Evolutionary conservation across 1,140 invertebrate species (phyloP), one percentile per base, ranked within the genome.

Genomic region (Sipha flava): DNA sequence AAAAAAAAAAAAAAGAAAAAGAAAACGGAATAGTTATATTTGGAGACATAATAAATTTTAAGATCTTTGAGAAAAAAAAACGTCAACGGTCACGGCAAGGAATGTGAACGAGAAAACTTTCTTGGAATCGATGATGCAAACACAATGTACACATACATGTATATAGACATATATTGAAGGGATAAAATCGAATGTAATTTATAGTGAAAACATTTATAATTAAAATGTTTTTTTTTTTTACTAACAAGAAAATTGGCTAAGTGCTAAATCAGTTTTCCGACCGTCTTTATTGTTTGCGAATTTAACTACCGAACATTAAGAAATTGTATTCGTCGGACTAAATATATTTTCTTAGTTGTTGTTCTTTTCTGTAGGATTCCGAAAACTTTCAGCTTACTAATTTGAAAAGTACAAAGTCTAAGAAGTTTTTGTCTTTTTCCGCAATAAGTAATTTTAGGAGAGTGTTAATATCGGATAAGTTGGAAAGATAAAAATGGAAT

Each of bases 241-340:
- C 37, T 1, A 40, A 43, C 10, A 40, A 43, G 12, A 2, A 40
- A 43, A 66, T 40, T 40, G 37, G 64, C n/a, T 16, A 43, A 40
- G 37, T 43, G 34, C 21, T 66, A 23, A 66, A 43, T 66, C 64
- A 66, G 64, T 66, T 66, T 43, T 16, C 21, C 21, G 64, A 23
- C 64, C 7, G 37, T 66, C 21, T 43, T 66, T 66, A 40, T 43
- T 23, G 64, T 43, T 66, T 14, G 21, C 1, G 64, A 23, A 66
- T 66, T 26, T 43, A 43, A 66, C 64, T 66, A 40, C 64, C 16
- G 64, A 43, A 43, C 64, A 66, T 66, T 66, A 66, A 66, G 64
- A 43, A 66, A 66, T 66, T 40, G 37, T 66, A 66, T 43, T 66
- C 18, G 21, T 23, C 16, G 10, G 40, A 18, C 66, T 70, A n/a